A percentile compares a stretch with the other conserved stretches of the same genome.
These are phyloP conservation scores for Ormia ochracea DNA, from an alignment of 2,888 invertebrate species.

Conservation along the genomic window DNA sequence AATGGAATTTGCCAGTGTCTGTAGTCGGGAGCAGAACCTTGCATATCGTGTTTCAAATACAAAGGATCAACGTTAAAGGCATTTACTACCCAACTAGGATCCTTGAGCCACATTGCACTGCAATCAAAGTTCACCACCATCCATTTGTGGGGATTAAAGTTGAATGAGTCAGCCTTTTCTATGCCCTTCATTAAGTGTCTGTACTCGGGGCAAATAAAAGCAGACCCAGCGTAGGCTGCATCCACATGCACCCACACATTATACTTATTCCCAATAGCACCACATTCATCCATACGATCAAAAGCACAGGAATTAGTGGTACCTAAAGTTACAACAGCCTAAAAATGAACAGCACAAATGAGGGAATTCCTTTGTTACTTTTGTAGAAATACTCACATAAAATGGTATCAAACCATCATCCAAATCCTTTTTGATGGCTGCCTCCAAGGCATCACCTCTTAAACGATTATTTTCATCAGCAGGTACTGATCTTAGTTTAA, in stretches of 20 bases:
- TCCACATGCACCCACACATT: constrained; percentile 96
- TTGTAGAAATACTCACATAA: constrained; percentile 84
- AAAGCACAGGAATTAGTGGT: constrained; percentile 98
- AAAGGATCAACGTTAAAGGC: constrained; percentile 98
- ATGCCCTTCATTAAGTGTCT: constrained; percentile 91
- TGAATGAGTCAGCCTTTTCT: constrained; percentile 95
- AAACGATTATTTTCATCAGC: constrained; percentile 85
- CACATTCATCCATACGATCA: constrained; percentile 92
- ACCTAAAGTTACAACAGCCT: constrained; percentile 93
- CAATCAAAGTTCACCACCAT: constrained; percentile 99
- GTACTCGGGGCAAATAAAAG: constrained; percentile 98
- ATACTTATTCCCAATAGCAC: constrained; percentile 88
- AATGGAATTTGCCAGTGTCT: constrained; percentile 98
- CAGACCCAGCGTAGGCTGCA: constrained; percentile 96
- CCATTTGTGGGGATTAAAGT: constrained; percentile 99
- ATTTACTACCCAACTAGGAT: constrained; percentile 92
- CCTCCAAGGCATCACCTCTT: constrained; percentile 85
- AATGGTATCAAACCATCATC: constrained; percentile 95
- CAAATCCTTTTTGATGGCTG: constrained; percentile 90
- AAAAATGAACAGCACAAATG: constrained; percentile 60
- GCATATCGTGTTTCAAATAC: constrained; percentile 95
- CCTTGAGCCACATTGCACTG: constrained; percentile 97
- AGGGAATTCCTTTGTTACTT: not conserved
- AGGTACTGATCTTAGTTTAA: constrained; percentile 84
- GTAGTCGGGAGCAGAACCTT: constrained; percentile 93